Conservation (phyloP, 2,113 vertebrate genomes). For the Coturnix japonica region DNA sequence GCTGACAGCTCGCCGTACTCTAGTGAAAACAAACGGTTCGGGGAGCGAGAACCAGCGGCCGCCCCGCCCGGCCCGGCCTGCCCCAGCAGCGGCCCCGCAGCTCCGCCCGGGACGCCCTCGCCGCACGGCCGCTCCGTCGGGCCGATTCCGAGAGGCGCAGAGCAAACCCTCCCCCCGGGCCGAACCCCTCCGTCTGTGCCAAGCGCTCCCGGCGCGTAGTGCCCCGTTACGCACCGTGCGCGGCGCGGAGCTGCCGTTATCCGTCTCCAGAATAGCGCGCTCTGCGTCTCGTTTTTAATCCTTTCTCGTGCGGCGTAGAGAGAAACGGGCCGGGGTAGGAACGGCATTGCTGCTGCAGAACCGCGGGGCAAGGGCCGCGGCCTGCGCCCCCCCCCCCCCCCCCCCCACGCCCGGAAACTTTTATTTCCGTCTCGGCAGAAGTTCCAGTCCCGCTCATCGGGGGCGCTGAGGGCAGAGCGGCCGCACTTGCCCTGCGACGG, state of each 20-base stretch:
- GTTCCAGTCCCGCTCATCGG: background rate
- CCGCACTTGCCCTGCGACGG: too few relatives aligned
- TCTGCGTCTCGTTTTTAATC: constrained; percentile 50
- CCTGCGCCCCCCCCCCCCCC: background rate
- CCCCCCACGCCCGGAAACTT: background rate
- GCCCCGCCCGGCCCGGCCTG: background rate
- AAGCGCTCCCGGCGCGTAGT: background rate
- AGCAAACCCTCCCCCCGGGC: background rate
- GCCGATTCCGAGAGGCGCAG: background rate
- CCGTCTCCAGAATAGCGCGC: background rate
- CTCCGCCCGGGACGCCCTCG: too few relatives aligned
- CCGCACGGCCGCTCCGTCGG: too few relatives aligned
- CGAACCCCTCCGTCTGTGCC: background rate
- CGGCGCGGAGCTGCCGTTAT: background rate
- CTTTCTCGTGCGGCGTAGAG: background rate
- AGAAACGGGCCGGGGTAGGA: background rate
- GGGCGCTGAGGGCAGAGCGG: too few relatives aligned
- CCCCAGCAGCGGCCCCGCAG: background rate
- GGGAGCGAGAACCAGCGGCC: background rate
- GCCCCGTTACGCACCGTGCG: background rate
- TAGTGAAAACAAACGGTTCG: constrained; percentile 9
- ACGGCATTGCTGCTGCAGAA: background rate
- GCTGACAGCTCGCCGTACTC: constrained; percentile 19
- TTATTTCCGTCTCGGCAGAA: background rate
- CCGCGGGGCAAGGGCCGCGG: background rate